Conservation (phyloP, 2,888 invertebrate genomes). For the Chloroclystis v-ata region DNA sequence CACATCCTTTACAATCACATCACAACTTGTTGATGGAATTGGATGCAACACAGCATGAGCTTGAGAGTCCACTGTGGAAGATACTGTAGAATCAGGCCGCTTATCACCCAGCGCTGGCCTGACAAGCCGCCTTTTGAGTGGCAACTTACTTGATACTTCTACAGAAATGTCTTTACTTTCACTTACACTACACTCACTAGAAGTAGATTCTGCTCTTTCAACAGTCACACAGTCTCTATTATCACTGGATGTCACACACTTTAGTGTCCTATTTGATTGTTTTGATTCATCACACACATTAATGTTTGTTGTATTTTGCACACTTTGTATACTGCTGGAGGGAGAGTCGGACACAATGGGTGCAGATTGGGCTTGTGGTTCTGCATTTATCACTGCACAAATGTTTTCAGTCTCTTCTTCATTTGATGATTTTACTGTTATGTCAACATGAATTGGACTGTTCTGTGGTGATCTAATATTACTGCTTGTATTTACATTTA, state of each 20-base stretch:
- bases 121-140: slow-evolving; percentile 59
- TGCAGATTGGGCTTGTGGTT: slow-evolving; percentile 23
- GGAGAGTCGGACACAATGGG: slow-evolving; percentile 32
- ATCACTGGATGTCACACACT: slow-evolving; percentile 69
- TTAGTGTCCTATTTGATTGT: slow-evolving; percentile 53
- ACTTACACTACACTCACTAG: slow-evolving; percentile 69
- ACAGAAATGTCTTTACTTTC: slow-evolving; percentile 43
- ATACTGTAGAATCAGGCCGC: slow-evolving; percentile 69
- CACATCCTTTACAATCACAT: slow-evolving; percentile 62
- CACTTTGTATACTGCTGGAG: slow-evolving; percentile 58
- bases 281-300: slow-evolving; percentile 47
- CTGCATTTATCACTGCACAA: slow-evolving; percentile 22
- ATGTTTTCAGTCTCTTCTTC: slow-evolving; percentile 12
- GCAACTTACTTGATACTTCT: slow-evolving; percentile 53
- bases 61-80: slow-evolving; percentile 67
- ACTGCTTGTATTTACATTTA: slow-evolving; percentile 34
- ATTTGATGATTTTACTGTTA: slow-evolving; percentile 22
- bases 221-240: slow-evolving; percentile 63
- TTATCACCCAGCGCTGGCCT: slow-evolving; percentile 60
- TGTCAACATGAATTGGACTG: slow-evolving; percentile 35
- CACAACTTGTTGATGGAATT: slow-evolving; percentile 48
- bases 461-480: slow-evolving; percentile 34
- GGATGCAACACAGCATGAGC: slow-evolving; percentile 42
- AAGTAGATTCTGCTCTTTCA: slow-evolving; percentile 71
- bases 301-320: slow-evolving; percentile 44